Conservation (phyloP, 2,113 vertebrate genomes). For the Thryonomys swinderianus region DNA sequence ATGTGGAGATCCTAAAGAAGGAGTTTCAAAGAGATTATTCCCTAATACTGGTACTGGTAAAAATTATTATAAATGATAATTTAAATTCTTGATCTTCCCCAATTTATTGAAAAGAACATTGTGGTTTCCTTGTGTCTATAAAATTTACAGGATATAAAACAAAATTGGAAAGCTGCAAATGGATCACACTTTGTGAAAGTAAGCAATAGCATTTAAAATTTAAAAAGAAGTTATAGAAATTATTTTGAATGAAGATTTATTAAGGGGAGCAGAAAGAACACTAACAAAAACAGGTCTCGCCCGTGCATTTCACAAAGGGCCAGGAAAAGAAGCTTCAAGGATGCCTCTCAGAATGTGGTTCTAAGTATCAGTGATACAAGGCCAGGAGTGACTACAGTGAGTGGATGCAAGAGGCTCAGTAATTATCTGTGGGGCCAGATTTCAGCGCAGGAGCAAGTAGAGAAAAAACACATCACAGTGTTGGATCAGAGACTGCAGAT, state of each 20-base stretch:
- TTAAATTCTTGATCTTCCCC: slow-evolving; percentile 35
- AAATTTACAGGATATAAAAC: slow-evolving; percentile 32
- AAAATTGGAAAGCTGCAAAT: slow-evolving; percentile 31
- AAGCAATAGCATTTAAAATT: slow-evolving; percentile 51
- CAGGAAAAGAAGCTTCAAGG: slow-evolving; percentile 14
- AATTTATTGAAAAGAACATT: not conserved
- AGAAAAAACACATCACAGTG: not conserved
- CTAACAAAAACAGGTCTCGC: slow-evolving; percentile 14
- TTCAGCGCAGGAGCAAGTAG: not conserved
- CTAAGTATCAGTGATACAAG: not conserved
- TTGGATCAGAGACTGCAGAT: not conserved
- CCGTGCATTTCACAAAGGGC: slow-evolving; percentile 31
- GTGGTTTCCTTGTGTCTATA: slow-evolving; percentile 31
- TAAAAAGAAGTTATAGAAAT: slow-evolving; percentile 47
- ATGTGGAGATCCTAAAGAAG: not conserved
- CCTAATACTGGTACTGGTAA: slow-evolving; percentile 1
- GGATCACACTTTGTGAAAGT: slow-evolving; percentile 36
- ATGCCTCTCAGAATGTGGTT: slow-evolving; percentile 6
- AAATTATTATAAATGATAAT: slow-evolving; percentile 41
- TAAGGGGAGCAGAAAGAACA: slow-evolving; percentile 49
- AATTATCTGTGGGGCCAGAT: not conserved
- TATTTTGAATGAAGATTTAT: slow-evolving; percentile 64
- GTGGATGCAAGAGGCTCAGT: slow-evolving; percentile 43
- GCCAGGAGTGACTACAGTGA: not conserved
- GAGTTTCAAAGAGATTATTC: slow-evolving; percentile 30